These are phyloP conservation scores for Parnassius apollo DNA, from an alignment of 2,888 invertebrate species.

Conservation along the genomic window DNA sequence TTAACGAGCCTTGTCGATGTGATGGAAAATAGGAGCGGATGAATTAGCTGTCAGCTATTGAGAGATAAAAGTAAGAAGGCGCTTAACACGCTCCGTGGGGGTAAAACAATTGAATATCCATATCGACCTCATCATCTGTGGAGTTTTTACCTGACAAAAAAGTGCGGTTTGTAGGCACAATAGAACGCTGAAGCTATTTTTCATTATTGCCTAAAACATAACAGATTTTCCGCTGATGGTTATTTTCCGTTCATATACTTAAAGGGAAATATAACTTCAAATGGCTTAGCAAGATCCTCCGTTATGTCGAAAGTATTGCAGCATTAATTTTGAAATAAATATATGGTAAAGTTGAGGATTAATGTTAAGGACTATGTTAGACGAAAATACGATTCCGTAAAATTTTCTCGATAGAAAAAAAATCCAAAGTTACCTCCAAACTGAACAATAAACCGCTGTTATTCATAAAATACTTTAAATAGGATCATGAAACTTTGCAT, in stretches of 20 bases:
- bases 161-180: constrained; percentile 4
- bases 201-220: constrained; percentile 10
- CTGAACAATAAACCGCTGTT: too few relatives aligned
- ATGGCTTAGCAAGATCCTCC: too few relatives aligned
- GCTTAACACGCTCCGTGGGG: constrained; percentile 49
- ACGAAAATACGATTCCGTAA: too few relatives aligned
- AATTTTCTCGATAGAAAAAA: too few relatives aligned
- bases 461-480: too few relatives aligned
- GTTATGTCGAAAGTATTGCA: too few relatives aligned
- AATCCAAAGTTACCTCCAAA: too few relatives aligned
- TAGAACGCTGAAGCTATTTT: neutral
- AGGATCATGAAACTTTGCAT: too few relatives aligned
- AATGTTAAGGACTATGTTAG: too few relatives aligned
- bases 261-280: too few relatives aligned
- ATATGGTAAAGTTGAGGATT: too few relatives aligned
- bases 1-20: constrained; percentile 80
- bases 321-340: too few relatives aligned
- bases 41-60: constrained; percentile 73
- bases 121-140: constrained; percentile 38
- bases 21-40: constrained; percentile 73
- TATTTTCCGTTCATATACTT: neutral
- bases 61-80: constrained; percentile 61
- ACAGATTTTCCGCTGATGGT: neutral
- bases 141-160: constrained; percentile 13
- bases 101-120: constrained; percentile 63